Evolutionary conservation across 2,888 invertebrate species (phyloP).

Genomic region (Torymus auratus): DNA sequence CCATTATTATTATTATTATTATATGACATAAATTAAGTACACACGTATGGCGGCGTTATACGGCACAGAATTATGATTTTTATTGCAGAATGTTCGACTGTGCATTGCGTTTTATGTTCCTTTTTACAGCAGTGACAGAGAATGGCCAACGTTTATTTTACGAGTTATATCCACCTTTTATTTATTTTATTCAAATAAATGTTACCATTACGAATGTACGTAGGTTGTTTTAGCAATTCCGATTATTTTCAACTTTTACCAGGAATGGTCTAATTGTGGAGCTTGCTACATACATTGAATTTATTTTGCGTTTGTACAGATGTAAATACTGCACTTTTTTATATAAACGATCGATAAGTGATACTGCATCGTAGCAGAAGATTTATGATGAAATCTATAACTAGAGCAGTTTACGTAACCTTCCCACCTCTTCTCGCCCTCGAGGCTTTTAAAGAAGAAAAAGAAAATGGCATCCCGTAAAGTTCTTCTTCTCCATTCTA

Average conservation of each 20-base stretch:
- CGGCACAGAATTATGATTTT: constrained; percentile 23
- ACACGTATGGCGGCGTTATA: background rate
- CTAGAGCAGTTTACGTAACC: constrained; percentile 10
- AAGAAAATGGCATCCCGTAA: background rate
- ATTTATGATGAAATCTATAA: background rate
- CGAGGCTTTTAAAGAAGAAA: background rate
- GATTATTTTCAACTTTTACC: background rate
- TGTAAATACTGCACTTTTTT: constrained; percentile 3
- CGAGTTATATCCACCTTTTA: background rate
- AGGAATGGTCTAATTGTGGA: constrained; percentile 21
- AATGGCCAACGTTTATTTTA: background rate
- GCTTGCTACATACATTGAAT: constrained; percentile 6
- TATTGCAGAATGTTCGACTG: constrained; percentile 14
- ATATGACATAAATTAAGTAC: constrained; percentile 13
- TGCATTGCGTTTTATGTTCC: constrained; percentile 8
- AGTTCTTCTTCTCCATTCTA: constrained; percentile 72
- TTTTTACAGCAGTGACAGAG: constrained; percentile 9
- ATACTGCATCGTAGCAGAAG: too few relatives aligned
- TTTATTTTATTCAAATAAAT: constrained; percentile 3
- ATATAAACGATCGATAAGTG: too few relatives aligned
- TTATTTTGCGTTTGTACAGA: background rate
- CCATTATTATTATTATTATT: too few relatives aligned
- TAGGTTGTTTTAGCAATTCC: background rate
- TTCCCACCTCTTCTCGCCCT: too few relatives aligned
- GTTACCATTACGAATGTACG: constrained; percentile 9